Conservation (phyloP, 1,140 invertebrate genomes). For the Proctacanthus coquilletti region DNA sequence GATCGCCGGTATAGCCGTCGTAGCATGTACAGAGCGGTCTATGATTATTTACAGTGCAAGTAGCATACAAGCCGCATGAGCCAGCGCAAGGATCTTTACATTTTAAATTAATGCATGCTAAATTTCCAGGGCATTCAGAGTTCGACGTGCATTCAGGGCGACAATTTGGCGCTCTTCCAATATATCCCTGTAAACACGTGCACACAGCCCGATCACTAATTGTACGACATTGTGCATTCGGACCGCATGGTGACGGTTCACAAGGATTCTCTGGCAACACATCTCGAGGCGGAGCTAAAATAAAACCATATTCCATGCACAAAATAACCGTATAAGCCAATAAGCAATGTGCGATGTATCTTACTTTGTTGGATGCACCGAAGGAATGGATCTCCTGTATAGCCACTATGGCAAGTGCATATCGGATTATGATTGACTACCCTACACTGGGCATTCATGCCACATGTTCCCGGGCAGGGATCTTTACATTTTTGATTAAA, state of each 20-base stretch:
- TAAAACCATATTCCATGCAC: constrained; percentile 17
- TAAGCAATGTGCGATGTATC: constrained; percentile 12
- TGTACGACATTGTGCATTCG: constrained; percentile 58
- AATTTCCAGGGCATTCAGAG: constrained; percentile 55
- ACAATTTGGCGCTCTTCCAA: constrained; percentile 59
- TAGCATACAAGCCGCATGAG: constrained; percentile 49
- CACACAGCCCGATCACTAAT: constrained; percentile 51
- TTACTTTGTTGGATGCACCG: constrained; percentile 46
- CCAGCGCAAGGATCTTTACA: constrained; percentile 64
- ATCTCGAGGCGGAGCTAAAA: constrained; percentile 16
- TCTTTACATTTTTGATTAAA: constrained; percentile 59
- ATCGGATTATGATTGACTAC: constrained; percentile 63
- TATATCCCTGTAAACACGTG: constrained; percentile 52
- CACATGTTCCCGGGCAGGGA: constrained; percentile 60
- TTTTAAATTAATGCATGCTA: constrained; percentile 57
- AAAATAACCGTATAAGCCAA: constrained; percentile 6
- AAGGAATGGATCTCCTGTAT: constrained; percentile 56
- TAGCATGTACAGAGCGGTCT: constrained; percentile 58
- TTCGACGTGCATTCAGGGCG: constrained; percentile 61
- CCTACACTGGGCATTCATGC: constrained; percentile 51
- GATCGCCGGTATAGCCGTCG: constrained; percentile 56
- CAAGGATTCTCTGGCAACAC: constrained; percentile 45
- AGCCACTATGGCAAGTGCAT: constrained; percentile 51
- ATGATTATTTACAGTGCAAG: constrained; percentile 55
- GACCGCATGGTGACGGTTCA: constrained; percentile 62